Evolutionary conservation across 2,113 vertebrate genomes (phyloP), one percentile per base, ranked within the genome.

Genomic region (Mus spicilegus): DNA sequence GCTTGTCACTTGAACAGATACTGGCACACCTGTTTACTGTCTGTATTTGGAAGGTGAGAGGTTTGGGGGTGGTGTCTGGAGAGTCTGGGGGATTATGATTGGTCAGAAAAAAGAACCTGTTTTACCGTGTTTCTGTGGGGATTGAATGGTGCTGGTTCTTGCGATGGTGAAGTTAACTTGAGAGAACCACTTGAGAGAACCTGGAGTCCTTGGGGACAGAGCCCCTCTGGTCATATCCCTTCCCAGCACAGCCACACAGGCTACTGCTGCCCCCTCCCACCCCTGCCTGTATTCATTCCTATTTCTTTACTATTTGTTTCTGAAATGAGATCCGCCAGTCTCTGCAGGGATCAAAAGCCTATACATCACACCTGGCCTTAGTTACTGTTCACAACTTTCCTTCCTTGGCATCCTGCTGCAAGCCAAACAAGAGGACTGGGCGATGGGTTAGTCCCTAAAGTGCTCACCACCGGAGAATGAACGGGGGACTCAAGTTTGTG

Each of bases 121-220:
- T 63, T 61, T 26, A 12, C 5, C 65, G 75, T 4, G 26, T 58
- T 87, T 96, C 94, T 78, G 46, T 56, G 77, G 89, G 91, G 85
- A 91, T 39, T 88, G 91, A 92, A 63, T 81, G 82, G 0, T 73
- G 78, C 89, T 81, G 4, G 67, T 69, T 86, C 42, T 70, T 67
- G 72, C 90, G 95, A 77, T 95, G 96, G 87, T 96, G 93, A 94
- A 93, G 76, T 63, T 49, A 49, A 49, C 88, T 75, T 78, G 89
- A 77, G 42, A 58, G 28, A 28, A 82, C 92, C 39, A 49, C 88
- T 75, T 78, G 89, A 77, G 42, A 58, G 28, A 28, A 82, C 92
- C 39, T 3, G 87, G 69, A 13, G 14, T 30, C 16, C 28, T 36
- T 30, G 69, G 90, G 22, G 42, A 9, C 82, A 65, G 82, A 42